Conservation (phyloP, 2,888 invertebrate genomes). For the Campaea margaritaria region DNA sequence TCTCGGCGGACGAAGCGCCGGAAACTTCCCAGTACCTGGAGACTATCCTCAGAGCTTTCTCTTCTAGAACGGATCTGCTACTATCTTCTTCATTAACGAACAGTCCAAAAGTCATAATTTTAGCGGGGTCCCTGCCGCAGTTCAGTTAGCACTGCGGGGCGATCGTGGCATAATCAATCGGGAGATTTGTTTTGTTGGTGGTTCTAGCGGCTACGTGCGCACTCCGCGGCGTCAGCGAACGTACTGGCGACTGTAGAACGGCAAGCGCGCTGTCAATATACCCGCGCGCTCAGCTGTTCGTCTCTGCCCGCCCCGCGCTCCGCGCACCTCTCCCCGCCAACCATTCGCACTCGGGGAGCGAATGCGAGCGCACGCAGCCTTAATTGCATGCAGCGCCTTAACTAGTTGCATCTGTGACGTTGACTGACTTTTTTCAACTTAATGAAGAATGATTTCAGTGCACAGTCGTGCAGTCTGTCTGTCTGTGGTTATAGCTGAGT, state of each 20-base stretch:
- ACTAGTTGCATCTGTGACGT: slow-evolving; percentile 21
- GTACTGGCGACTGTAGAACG: slow-evolving; percentile 79
- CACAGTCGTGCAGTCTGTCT: no score
- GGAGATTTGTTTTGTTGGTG: slow-evolving; percentile 51
- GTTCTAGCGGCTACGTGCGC: slow-evolving; percentile 74
- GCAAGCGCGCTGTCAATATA: slow-evolving; percentile 86
- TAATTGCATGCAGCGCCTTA: slow-evolving; percentile 14
- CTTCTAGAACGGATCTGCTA: slow-evolving; percentile 79
- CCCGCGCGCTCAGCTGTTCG: slow-evolving; percentile 86
- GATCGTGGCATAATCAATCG: slow-evolving; percentile 77
- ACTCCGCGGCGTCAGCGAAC: slow-evolving; percentile 80
- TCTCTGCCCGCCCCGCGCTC: slow-evolving; percentile 69
- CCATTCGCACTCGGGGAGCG: slow-evolving; percentile 53
- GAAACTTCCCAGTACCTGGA: slow-evolving; percentile 81
- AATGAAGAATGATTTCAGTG: background rate
- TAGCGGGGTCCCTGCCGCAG: slow-evolving; percentile 77
- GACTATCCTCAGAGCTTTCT: slow-evolving; percentile 80
- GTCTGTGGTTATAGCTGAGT: no score
- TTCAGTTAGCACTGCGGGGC: slow-evolving; percentile 78
- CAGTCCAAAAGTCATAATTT: slow-evolving; percentile 85
- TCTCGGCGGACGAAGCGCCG: slow-evolving; percentile 73
- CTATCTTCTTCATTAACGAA: slow-evolving; percentile 77
- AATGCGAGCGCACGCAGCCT: slow-evolving; percentile 45
- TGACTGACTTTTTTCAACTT: background rate
- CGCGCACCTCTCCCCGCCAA: slow-evolving; percentile 60